Evolutionary conservation across 1,140 invertebrate genomes (phyloP).

Genomic region (Lamellibrachia luymesi): DNA sequence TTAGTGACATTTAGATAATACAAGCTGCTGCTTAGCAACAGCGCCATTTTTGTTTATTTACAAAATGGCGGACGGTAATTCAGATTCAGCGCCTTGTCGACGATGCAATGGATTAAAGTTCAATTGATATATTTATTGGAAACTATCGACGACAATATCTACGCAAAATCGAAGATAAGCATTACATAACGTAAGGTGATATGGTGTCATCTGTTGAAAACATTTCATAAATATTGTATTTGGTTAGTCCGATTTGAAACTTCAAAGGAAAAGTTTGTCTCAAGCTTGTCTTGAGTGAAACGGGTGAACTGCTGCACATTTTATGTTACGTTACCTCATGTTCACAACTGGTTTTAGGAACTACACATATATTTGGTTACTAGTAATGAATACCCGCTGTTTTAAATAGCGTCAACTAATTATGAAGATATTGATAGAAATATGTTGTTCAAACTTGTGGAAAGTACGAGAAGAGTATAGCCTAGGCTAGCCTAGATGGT

Average conservation of each 20-base stretch:
- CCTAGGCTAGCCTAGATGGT: too few relatives aligned
- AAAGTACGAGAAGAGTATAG: too few relatives aligned
- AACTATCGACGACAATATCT: background rate
- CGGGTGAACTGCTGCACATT: too few relatives aligned
- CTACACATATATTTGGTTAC: too few relatives aligned
- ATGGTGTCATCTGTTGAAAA: background rate
- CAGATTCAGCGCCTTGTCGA: background rate
- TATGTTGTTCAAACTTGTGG: too few relatives aligned
- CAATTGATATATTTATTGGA: background rate
- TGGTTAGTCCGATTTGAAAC: background rate
- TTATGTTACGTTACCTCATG: too few relatives aligned
- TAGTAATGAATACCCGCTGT: too few relatives aligned
- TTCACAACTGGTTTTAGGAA: too few relatives aligned
- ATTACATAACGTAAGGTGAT: background rate
- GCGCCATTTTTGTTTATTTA: constrained; percentile 5
- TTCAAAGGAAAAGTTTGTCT: background rate
- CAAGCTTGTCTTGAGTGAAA: too few relatives aligned
- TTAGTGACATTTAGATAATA: background rate
- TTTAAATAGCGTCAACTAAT: too few relatives aligned
- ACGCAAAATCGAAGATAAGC: background rate
- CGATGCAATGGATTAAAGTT: background rate
- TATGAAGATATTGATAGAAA: too few relatives aligned
- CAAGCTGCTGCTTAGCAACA: background rate
- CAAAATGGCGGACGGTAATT: background rate
- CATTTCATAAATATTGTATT: background rate